Conservation (phyloP, 2,888 invertebrate species). For the Drosophila neotestacea region DNA sequence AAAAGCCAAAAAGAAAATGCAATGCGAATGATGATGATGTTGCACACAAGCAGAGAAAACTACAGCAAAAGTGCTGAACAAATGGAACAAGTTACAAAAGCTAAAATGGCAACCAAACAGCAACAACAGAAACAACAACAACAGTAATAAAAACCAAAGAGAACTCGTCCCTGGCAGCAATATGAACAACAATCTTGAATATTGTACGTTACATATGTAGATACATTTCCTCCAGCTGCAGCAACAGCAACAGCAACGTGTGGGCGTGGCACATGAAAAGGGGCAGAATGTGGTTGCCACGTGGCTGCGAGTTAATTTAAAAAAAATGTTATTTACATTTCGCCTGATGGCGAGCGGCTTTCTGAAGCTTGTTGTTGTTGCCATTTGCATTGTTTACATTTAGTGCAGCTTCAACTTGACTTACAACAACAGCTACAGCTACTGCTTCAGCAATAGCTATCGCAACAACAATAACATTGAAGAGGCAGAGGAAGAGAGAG, state of each 20-base stretch:
- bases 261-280: slow-evolving; percentile 13
- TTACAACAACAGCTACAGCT: slow-evolving; percentile 60
- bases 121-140: slow-evolving; percentile 12
- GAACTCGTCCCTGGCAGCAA: slow-evolving; percentile 57
- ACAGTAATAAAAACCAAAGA: slow-evolving; percentile 20
- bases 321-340: slow-evolving; percentile 75
- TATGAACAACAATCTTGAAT: slow-evolving; percentile 78
- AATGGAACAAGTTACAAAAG: slow-evolving; percentile 74
- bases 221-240: slow-evolving; percentile 72
- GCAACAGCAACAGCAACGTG: slow-evolving; percentile 20
- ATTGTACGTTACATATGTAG: slow-evolving; percentile 76
- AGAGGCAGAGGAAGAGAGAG: not conserved
- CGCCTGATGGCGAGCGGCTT: slow-evolving; percentile 62
- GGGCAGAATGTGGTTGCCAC: slow-evolving; percentile 39
- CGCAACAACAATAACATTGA: slow-evolving; percentile 13
- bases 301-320: slow-evolving; percentile 75
- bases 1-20: slow-evolving; percentile 52
- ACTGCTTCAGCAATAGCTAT: not conserved
- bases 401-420: slow-evolving; percentile 72
- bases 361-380: slow-evolving; percentile 37
- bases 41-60: slow-evolving; percentile 30
- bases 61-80: slow-evolving; percentile 72
- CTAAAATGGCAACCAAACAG: slow-evolving; percentile 68
- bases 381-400: slow-evolving; percentile 70
- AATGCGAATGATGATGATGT: slow-evolving; percentile 40